These are phyloP conservation scores for Phaethon lepturus DNA, from an alignment of 2,113 vertebrate species.

Conservation along the genomic window DNA sequence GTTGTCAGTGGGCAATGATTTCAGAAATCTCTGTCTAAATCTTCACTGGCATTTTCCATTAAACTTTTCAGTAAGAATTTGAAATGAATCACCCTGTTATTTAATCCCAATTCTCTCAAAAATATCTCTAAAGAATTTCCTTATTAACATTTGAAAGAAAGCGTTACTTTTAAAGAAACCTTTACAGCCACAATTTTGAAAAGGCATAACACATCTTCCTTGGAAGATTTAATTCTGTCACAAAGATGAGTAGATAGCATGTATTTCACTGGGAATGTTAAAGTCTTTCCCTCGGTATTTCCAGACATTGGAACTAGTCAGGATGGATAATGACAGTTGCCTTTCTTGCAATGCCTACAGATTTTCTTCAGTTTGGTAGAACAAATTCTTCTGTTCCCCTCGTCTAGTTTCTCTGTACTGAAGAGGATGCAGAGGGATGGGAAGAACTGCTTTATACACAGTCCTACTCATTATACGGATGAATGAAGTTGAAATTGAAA, in stretches of 20 bases:
- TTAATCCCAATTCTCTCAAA: background rate
- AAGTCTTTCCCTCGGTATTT: background rate
- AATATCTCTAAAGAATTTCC: background rate
- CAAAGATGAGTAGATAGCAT: background rate
- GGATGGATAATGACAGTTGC: background rate
- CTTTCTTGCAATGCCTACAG: background rate
- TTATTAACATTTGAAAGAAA: constrained; percentile 28
- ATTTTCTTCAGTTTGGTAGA: background rate
- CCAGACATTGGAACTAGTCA: background rate
- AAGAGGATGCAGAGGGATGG: background rate
- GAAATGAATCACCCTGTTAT: background rate
- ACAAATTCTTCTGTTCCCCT: background rate
- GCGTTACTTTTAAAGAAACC: background rate
- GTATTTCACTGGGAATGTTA: background rate
- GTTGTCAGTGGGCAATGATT: background rate
- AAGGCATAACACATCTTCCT: background rate
- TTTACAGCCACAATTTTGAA: background rate
- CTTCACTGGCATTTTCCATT: background rate
- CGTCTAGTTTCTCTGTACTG: background rate
- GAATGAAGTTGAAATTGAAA: constrained; percentile 3
- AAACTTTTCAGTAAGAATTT: background rate
- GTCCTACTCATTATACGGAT: background rate
- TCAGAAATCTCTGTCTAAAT: constrained; percentile 16
- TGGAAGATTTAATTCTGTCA: background rate
- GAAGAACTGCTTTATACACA: background rate